A percentile compares a stretch with the other conserved stretches of the same genome.
phyloP scores from a whole-genome alignment of 2,888 invertebrate genomes.

The Acrocera orbiculus region DNA sequence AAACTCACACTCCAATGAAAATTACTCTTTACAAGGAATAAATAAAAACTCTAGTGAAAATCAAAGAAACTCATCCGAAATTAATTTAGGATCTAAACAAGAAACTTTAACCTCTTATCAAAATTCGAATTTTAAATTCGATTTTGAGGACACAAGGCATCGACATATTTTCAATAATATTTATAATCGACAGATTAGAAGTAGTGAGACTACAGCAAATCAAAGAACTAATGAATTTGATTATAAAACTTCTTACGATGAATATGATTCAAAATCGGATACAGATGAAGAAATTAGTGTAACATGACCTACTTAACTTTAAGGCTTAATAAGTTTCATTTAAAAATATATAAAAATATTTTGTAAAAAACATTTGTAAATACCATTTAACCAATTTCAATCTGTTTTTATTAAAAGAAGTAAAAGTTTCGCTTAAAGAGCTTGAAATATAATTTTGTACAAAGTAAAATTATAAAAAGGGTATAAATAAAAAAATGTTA shows the following conservation, averaged over 20 bases:
- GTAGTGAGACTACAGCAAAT: constrained; percentile 7
- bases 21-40: too few species aligned
- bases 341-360: not conserved
- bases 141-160: constrained; percentile 10
- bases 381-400: not conserved
- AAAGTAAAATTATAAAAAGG: too few species aligned
- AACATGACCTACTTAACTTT: constrained; percentile 46
- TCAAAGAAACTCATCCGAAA: too few species aligned
- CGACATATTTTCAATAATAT: constrained; percentile 14
- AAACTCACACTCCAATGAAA: too few species aligned
- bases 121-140: constrained; percentile 8
- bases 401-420: not conserved
- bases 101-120: too few species aligned
- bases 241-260: constrained; percentile 30
- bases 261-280: constrained; percentile 37
- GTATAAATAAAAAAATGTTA: too few species aligned
- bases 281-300: constrained; percentile 74
- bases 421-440: not conserved
- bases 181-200: too few species aligned
- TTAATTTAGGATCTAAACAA: too few species aligned
- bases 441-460: too few species aligned
- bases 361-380: not conserved
- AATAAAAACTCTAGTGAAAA: too few species aligned
- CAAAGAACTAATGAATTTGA: constrained; percentile 18
- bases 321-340: not conserved